Base-by-base conservation (phyloP, 2,888 invertebrate genomes). In the Cephus sareptanus region DNA sequence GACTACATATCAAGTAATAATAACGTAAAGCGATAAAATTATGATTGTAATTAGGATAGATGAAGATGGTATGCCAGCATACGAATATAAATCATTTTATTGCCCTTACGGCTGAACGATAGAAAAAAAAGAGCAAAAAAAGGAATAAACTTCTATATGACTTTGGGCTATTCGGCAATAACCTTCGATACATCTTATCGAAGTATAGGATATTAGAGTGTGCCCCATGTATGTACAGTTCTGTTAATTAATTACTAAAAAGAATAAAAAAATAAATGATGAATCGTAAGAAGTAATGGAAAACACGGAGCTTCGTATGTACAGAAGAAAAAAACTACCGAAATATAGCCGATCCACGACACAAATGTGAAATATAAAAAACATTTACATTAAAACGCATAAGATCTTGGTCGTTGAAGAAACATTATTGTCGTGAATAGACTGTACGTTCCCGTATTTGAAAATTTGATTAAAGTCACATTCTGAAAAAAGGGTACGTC, bases 111-210 rank as follows among this genome's bases (percentile, higher is more conserved):
- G 71, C 35, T 74, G 15, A 71, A 30, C 23, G 74, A 76, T 75
- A 77, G 73, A 76, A 76, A 75, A 79, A 34, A 40, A 71, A 75
- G 23, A 70, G 33, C 74, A 37, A 34, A 77, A 35, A 76, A 69
- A 1, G 75, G 15, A 75, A 35, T 75, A 15, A 77, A 40, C 70
- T 34, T 74, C 30, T 40, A 83, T 84, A 84, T 85, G 73, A 76
- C 84, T 84, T 84, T 84, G 85, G 83, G 81, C 81, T 85, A 83
- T 76, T 80, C 79, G 76, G 77, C 82, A 81, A 75, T 76, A 11
- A 71, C 23, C 77, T 79, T 70, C 68, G 75, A 81, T 80, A 78
- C 70, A 23, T 77, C 15, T 71, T 56, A 76, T 74, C 76, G 79
- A 79, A 80, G 77, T 37, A 70, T 68, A 35, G 74, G 1, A 23